Evolutionary conservation across 2,888 invertebrate genomes (phyloP).

Genomic region (Ennomos erosarius): DNA sequence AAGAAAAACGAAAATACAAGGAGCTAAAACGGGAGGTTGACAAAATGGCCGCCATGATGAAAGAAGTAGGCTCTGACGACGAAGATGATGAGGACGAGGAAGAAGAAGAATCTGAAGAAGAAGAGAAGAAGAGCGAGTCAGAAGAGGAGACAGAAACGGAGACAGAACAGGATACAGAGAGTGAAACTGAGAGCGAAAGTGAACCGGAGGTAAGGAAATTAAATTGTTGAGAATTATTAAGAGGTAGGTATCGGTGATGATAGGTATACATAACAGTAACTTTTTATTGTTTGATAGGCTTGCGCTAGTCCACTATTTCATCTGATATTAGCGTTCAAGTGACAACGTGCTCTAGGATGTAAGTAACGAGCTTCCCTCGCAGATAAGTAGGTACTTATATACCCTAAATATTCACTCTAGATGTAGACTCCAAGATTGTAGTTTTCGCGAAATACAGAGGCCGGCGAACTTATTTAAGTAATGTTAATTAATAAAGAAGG

Average conservation of each 20-base stretch:
- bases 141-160: slow-evolving; percentile 87
- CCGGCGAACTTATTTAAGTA: no score
- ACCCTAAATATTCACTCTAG: not conserved
- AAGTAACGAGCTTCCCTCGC: no score
- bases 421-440: not conserved
- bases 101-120: slow-evolving; percentile 80
- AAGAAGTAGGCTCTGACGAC: slow-evolving; percentile 90
- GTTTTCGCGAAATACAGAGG: no score
- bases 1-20: slow-evolving; percentile 93
- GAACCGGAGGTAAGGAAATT: slow-evolving; percentile 85
- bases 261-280: no score
- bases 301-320: not conserved
- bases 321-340: no score
- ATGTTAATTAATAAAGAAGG: no score
- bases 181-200: slow-evolving; percentile 87
- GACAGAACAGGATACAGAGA: slow-evolving; percentile 88
- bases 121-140: slow-evolving; percentile 83
- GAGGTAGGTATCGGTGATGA: no score
- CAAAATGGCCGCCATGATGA: slow-evolving; percentile 95
- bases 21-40: slow-evolving; percentile 94
- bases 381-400: no score
- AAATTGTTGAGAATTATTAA: no score
- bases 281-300: not conserved
- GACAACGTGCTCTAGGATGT: no score
- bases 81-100: slow-evolving; percentile 89